These are phyloP conservation scores for Thermophis baileyi DNA, from an alignment of 2,113 vertebrate species.

Conservation along the genomic window DNA sequence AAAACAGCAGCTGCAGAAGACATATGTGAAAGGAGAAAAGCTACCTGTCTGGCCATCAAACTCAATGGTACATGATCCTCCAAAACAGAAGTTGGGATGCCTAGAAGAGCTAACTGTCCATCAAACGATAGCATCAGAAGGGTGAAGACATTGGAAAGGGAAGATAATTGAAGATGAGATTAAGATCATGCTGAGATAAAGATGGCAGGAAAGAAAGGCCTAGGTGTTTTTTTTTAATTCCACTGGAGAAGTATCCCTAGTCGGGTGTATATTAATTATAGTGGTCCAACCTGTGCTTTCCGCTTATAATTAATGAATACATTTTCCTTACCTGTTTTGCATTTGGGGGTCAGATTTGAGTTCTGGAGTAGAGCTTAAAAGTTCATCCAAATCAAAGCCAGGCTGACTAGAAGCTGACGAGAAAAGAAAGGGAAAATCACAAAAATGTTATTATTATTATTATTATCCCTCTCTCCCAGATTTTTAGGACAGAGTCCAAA, in stretches of 20 bases:
- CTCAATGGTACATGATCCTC: not conserved
- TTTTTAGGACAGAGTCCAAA: not conserved
- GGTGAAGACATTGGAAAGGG: not conserved
- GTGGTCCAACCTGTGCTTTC: not conserved
- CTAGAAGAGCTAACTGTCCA: not conserved
- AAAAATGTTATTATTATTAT: not conserved
- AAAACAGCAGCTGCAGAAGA: not conserved
- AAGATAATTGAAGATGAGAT: not conserved
- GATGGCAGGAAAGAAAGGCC: not conserved
- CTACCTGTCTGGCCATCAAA: not conserved
- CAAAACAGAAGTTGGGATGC: not conserved
- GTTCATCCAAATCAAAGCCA: constrained; percentile 25
- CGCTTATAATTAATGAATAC: not conserved
- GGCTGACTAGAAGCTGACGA: not conserved
- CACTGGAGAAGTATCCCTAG: not conserved
- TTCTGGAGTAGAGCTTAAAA: constrained; percentile 45
- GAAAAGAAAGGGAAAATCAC: not conserved
- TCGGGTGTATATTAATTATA: too few species aligned
- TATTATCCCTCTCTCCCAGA: not conserved
- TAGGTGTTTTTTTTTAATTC: not conserved
- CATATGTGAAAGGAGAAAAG: not conserved
- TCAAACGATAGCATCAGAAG: not conserved
- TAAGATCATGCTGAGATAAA: not conserved
- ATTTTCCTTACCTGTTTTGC: constrained; percentile 20
- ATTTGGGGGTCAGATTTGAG: not conserved